Evolutionary conservation across 2,113 vertebrate species (phyloP).

Genomic region (Edolisoma coerulescens): DNA sequence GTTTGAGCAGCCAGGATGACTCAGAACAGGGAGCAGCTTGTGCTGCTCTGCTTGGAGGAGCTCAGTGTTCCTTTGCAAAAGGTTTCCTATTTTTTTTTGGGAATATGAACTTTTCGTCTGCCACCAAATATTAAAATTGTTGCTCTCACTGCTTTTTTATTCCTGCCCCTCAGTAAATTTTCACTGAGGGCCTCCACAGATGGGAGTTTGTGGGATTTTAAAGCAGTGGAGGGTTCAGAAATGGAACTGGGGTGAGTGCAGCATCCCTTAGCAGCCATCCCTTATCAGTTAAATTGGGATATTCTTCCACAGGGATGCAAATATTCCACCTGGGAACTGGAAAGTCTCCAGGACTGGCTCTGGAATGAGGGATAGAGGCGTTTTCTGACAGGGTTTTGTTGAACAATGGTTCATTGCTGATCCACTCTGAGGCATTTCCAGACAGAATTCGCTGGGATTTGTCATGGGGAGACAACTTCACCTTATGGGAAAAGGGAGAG

Average conservation of each 20-base stretch:
- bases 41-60: neutral
- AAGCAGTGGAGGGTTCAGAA: neutral
- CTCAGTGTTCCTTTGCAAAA: neutral
- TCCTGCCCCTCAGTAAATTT: neutral
- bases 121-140: neutral
- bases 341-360: neutral
- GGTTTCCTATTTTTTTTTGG: neutral
- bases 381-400: neutral
- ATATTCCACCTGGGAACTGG: neutral
- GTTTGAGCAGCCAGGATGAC: neutral
- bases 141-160: neutral
- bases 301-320: neutral
- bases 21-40: neutral
- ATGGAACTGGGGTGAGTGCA: neutral
- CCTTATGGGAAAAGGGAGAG: neutral
- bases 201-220: neutral
- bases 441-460: neutral
- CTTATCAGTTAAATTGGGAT: neutral
- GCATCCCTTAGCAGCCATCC: neutral
- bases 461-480: neutral
- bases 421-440: too few relatives aligned
- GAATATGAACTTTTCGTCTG: neutral
- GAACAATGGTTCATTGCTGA: fast-evolving
- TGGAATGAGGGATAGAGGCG: neutral
- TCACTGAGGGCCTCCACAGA: neutral